Conservation (phyloP, 2,113 vertebrate genomes). For the Procapra przewalskii region DNA sequence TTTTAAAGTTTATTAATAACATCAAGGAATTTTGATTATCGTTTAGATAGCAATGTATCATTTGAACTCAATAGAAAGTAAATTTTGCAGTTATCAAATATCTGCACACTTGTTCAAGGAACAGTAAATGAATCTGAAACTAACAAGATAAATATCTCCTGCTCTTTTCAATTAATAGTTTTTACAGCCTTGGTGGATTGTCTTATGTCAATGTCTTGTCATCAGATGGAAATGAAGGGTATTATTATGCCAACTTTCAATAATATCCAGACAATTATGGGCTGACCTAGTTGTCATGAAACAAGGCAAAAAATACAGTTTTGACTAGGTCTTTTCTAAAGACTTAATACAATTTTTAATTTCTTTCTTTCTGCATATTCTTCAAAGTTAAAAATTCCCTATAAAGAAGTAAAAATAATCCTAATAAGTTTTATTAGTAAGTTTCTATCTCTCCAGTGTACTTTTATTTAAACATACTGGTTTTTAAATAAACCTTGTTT, state of each 20-base stretch:
- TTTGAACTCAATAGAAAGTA: conserved; percentile 22
- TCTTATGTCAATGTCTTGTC: neutral
- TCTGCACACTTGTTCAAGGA: conserved; percentile 7
- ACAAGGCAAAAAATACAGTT: neutral
- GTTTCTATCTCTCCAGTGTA: neutral
- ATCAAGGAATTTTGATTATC: conserved; percentile 31
- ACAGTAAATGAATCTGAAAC: conserved; percentile 35
- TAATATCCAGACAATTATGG: conserved; percentile 35
- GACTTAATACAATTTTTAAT: neutral
- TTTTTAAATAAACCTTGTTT: conserved; percentile 2
- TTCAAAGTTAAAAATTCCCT: neutral
- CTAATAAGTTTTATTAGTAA: neutral
- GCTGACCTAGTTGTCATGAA: neutral
- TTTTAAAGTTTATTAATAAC: conserved; percentile 68
- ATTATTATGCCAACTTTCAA: conserved; percentile 1
- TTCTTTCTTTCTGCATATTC: neutral
- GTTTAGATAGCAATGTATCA: conserved; percentile 23
- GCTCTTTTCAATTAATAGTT: neutral
- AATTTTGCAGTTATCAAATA: neutral
- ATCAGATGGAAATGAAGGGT: neutral
- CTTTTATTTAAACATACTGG: neutral
- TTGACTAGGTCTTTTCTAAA: neutral
- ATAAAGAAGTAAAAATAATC: neutral
- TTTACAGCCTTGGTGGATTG: neutral
- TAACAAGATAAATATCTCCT: conserved; percentile 16